phyloP scores from a whole-genome alignment of 1,140 invertebrate species.

The Heliconius hewitsoni region DNA sequence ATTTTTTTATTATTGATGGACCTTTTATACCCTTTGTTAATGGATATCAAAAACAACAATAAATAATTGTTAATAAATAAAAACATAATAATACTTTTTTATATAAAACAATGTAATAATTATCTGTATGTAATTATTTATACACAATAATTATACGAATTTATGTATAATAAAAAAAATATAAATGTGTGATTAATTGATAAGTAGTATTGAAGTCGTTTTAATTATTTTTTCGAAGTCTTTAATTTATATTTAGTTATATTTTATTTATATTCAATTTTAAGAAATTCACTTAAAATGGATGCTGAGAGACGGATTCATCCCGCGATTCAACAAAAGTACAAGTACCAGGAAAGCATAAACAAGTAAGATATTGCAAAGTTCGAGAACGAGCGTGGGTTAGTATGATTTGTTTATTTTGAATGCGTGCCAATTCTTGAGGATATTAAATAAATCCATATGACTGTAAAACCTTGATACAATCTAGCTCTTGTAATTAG shows the following conservation, averaged over 20 bases:
- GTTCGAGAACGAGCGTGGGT: conserved; percentile 32
- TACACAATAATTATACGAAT: no score
- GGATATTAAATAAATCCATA: conserved; percentile 36
- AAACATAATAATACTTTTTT: neutral
- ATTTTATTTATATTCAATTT: no score
- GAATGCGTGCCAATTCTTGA: conserved; percentile 54
- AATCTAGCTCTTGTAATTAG: conserved; percentile 31
- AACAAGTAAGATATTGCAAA: neutral
- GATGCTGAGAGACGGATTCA: neutral
- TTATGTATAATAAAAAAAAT: no score
- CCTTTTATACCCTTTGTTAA: no score
- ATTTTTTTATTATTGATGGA: no score
- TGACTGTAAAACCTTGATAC: conserved; percentile 54
- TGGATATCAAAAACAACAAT: no score
- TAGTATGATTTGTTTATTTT: conserved; percentile 52
- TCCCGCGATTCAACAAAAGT: conserved; percentile 16
- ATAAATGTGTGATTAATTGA: no score
- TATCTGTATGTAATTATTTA: no score
- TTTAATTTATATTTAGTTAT: no score
- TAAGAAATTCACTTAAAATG: no score
- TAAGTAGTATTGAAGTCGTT: neutral
- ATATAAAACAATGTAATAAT: no score
- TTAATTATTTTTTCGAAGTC: neutral
- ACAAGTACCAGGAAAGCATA: conserved; percentile 28
- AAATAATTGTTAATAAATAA: neutral